Conservation (phyloP, 2,113 vertebrate genomes). For the Mesoclemmys tuberculata region DNA sequence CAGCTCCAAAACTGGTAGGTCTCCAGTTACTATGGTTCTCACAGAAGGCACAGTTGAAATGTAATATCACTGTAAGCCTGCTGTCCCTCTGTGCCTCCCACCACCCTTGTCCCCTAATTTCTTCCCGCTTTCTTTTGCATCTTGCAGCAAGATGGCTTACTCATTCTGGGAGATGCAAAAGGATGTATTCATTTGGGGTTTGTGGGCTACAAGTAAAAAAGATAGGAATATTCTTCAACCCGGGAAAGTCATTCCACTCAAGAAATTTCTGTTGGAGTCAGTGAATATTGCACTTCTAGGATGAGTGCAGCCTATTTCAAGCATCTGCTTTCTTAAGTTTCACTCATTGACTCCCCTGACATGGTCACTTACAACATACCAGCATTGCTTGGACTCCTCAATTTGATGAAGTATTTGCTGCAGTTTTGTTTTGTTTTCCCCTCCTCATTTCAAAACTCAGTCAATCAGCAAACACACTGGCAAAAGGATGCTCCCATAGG, state of each 20-base stretch:
- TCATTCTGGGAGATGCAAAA: neutral
- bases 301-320: neutral
- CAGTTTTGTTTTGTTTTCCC: neutral
- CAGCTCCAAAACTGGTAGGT: constrained; percentile 83
- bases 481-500: neutral
- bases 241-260: neutral
- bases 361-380: neutral
- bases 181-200: neutral
- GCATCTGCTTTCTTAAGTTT: neutral
- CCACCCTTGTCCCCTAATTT: neutral
- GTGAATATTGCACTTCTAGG: neutral
- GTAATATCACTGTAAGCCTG: neutral
- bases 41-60: neutral
- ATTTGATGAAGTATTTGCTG: neutral
- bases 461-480: neutral
- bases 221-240: neutral
- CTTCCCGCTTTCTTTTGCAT: neutral
- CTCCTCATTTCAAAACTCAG: neutral
- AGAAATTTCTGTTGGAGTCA: neutral
- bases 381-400: neutral
- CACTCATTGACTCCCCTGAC: neutral
- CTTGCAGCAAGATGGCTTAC: neutral
- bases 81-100: neutral
- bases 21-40: neutral
- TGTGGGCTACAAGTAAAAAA: neutral